Evolutionary conservation across 2,113 vertebrate genomes (phyloP).

Genomic region (Setophaga kirtlandii): DNA sequence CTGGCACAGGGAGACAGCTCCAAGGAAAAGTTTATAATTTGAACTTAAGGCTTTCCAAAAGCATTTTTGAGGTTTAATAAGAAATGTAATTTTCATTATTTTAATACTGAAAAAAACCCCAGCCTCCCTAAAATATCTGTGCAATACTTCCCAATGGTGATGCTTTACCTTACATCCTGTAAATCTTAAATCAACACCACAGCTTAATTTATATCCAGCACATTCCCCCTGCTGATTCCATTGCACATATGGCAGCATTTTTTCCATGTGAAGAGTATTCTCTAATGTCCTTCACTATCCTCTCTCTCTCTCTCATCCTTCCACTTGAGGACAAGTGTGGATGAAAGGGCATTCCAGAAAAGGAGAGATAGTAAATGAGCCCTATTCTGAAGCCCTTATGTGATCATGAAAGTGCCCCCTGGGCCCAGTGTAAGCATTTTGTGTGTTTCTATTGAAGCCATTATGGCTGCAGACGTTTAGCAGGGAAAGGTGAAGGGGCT

Average conservation of each 20-base stretch:
- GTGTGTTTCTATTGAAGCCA: neutral
- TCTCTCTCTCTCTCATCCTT: constrained; percentile 5
- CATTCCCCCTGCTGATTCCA: neutral
- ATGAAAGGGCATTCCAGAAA: constrained; percentile 49
- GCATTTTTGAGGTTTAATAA: neutral
- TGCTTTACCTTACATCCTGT: neutral
- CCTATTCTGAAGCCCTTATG: constrained; percentile 47
- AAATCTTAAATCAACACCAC: neutral
- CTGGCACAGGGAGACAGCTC: neutral
- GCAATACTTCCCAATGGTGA: neutral
- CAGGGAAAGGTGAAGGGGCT: constrained; percentile 34
- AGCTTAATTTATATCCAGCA: neutral
- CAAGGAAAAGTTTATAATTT: neutral
- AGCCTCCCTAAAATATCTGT: neutral
- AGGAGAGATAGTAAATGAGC: constrained; percentile 35
- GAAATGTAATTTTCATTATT: neutral
- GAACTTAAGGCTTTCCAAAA: neutral
- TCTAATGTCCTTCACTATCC: constrained; percentile 41
- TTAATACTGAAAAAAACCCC: neutral
- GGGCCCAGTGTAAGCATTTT: constrained; percentile 48
- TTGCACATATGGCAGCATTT: constrained; percentile 25
- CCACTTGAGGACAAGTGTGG: constrained; percentile 36
- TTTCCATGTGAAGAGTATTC: constrained; percentile 30
- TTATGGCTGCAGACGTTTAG: neutral
- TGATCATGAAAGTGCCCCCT: constrained; percentile 53